These are phyloP conservation scores for Actinostola sp. DNA, from an alignment of 92 coral and sea anemone genomes.

Conservation along the genomic window DNA sequence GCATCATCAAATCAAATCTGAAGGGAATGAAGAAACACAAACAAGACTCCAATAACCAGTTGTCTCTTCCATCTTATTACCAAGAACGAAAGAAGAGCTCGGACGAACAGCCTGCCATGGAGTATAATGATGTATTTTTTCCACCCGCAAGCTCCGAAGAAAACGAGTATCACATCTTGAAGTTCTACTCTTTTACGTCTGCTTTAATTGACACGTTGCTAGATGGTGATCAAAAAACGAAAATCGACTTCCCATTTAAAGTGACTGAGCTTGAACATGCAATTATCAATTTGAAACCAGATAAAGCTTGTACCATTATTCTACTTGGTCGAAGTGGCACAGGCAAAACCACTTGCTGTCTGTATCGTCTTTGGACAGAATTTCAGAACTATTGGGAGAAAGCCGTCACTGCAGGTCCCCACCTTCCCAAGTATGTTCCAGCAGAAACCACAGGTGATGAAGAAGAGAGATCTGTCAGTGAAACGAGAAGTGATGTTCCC, in stretches of 20 bases:
- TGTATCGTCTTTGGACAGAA: slow-evolving; percentile 89
- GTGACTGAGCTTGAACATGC: slow-evolving; percentile 95
- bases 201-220: slow-evolving; percentile 80
- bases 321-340: slow-evolving; percentile 98
- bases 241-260: slow-evolving; percentile 88
- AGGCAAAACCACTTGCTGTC: slow-evolving; percentile 97
- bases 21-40: slow-evolving; percentile 53
- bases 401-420: slow-evolving; percentile 81
- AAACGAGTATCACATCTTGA: slow-evolving; percentile 91
- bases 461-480: slow-evolving; percentile 35
- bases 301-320: slow-evolving; percentile 72
- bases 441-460: not conserved
- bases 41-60: slow-evolving; percentile 7
- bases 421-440: slow-evolving; percentile 62
- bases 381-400: slow-evolving; percentile 88
- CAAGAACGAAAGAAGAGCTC: slow-evolving; percentile 9
- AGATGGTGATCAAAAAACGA: slow-evolving; percentile 44
- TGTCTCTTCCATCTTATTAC: slow-evolving; percentile 20
- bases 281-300: slow-evolving; percentile 82
- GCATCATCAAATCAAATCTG: slow-evolving; percentile 83
- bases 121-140: slow-evolving; percentile 54
- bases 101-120: slow-evolving; percentile 3
- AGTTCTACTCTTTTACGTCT: slow-evolving; percentile 85
- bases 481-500: slow-evolving; percentile 29
- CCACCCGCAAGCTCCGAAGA: slow-evolving; percentile 98